phyloP scores from a whole-genome alignment of 2,888 invertebrate species.

The Epinotia brunnichana region DNA sequence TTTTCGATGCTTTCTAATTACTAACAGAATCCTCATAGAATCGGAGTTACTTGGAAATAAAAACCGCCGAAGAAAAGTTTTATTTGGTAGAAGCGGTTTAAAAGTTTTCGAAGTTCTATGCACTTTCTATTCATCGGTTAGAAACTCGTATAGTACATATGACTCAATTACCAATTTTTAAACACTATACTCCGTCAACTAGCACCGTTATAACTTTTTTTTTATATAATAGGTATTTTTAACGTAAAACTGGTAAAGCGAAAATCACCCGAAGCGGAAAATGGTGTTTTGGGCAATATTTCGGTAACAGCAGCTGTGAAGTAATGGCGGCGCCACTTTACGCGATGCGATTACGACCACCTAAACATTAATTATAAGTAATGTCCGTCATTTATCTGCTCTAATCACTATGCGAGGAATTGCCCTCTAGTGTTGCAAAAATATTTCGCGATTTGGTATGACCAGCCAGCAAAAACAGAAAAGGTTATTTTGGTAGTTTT shows the following conservation, averaged over 20 bases:
- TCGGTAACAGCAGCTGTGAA: slow-evolving; percentile 80
- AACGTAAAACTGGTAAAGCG: slow-evolving; percentile 59
- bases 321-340: slow-evolving; percentile 83
- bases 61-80: not conserved
- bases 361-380: slow-evolving; percentile 84
- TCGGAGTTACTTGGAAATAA: no score
- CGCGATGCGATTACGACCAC: slow-evolving; percentile 83
- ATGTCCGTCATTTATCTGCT: slow-evolving; percentile 83
- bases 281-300: slow-evolving; percentile 79
- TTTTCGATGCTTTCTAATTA: not conserved
- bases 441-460: slow-evolving; percentile 27
- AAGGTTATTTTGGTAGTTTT: no score
- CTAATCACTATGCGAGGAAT: slow-evolving; percentile 78
- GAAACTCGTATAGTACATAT: no score
- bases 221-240: no score
- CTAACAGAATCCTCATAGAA: not conserved
- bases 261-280: slow-evolving; percentile 74
- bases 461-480: no score
- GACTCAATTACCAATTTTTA: no score
- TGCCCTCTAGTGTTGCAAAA: slow-evolving; percentile 53
- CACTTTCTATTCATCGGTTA: no score
- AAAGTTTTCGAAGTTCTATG: not conserved
- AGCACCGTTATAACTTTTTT: no score
- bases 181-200: no score
- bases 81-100: not conserved